Evolutionary conservation across 2,888 invertebrate genomes (phyloP), one percentile per base, ranked within the genome.

Genomic region (Cataglyphis altisquamis): DNA sequence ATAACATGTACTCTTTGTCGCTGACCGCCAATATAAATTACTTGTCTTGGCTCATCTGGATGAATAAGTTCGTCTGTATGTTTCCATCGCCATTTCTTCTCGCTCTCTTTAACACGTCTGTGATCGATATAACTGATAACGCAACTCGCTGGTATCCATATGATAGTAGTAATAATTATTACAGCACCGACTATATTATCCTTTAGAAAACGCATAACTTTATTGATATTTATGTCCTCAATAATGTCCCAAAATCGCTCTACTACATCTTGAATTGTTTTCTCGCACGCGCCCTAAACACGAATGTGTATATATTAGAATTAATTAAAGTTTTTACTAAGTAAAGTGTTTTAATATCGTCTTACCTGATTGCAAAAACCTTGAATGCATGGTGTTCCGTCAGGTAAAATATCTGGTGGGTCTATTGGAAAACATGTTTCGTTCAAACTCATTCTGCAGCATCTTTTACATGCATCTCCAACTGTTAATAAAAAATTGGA

Each of bases 231-330:
- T 83, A 99, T 98, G 92, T 99, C 98, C 95, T 99, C 99, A 86
- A 99, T 99, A 73, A 99, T 98, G 94, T 98, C 98, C 98, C 99
- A 99, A 95, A 99, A 98, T 45, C 99, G 96, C 95, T 99, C 98
- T 12, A 99, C 98, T 36, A 99, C 98, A 94, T 99, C 99, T 94
- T 98, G 98, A 85, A 98, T 98, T 0, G 98, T 98, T 95, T 98
- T 98, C 94, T 98, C 98, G 93, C 99, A 99, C 39, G 97, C 96
- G 10, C 99, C 99, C 98, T 99, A 64, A 21, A 82, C 83, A 4
- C 83, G 8, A 39, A 67, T 32, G 66, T 67, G 32, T 32, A 36
- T n/a, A 73, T 12, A 57, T 36, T 55, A 3, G 9, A 83, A 9
- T 0, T 9, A 48, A 9, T 9, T 32, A 75, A 45, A n/a, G 18